Base-by-base conservation (phyloP, 2,113 vertebrate species). In the Trochalopteron elliotii region DNA sequence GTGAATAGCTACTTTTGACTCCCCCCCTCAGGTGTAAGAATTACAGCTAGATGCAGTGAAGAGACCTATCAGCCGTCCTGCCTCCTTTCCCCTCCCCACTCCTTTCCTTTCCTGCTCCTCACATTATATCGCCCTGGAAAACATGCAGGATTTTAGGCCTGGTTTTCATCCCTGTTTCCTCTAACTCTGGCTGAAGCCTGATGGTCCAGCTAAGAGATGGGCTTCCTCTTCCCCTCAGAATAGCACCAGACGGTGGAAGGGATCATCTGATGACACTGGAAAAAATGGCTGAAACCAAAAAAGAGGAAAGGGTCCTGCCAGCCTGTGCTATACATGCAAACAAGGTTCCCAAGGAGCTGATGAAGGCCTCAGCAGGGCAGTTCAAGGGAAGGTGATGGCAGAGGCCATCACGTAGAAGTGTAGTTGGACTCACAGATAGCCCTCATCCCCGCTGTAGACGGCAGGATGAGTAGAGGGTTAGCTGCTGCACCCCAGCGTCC, bases 1-100 rank as follows among this genome's bases (percentile, higher is more conserved):
- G 89, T 97, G 98, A 98, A 98, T 97, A 97, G 98, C 93, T 98
- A 96, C 95, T 97, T 97, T 96, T 97, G 96, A 94, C 94, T 87
- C 95, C 96, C 93, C 89, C 75, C 95, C 95, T 96, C 90, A 96
- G 95, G 96, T 97, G 94, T 96, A 93, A 96, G 96, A 94, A 97
- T 93, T 93, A 94, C 59, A 96, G 72, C 76, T 84, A 87, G 87
- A 91, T 0, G 15, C 12, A 6, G 49, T 61, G 83, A 93, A 95
- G 93, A 93, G 84, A 96, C 86, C 94, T 82, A 95, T 69, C 87
- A 90, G 90, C 76, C 57, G 77, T 74, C 76, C 90, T 87, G 71
- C 78, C 79, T 91, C 76, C 64, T 35, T 17, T 4, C 2, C 2
- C 17, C 15, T 12, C 15, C 4, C 3, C 22, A 30, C 33, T 7